Base-by-base conservation (phyloP, 92 coral and sea anemone species). In the Zoanthus gigantus region DNA sequence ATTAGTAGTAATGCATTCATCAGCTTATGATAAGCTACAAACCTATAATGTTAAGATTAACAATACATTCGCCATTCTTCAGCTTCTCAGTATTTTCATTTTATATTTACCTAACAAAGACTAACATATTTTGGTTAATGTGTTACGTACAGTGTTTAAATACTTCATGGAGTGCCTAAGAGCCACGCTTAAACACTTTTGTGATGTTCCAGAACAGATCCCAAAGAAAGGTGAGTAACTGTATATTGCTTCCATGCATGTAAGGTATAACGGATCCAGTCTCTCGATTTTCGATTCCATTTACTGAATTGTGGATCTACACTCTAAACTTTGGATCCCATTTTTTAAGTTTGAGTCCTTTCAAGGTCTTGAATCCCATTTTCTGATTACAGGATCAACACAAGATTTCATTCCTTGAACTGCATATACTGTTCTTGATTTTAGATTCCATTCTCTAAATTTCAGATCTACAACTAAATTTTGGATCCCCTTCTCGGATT, bases 161-260 rank as follows among this genome's bases (percentile, higher is more conserved):
- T 93, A 93, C 81, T 87, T 95, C 73, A 76, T 87, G 28, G 50
- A 87, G 46, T 95, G 98, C 74, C 83, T 94, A 84, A 74, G 84
- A 32, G 86, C 84, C 89, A 94, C 96, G 34, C 94, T 84, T 74
- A 52, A 72, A 9, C 92, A 95, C 93, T 95, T 89, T 72, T 85
- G 91, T 16, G 88, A 89, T 44, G 7, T 72, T 12, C 93, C 92
- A 3, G 81, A 82, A 68, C 75, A 81, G 37, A 29, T 18, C 12
- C 30, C 77, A 14, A 74, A 65, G 32, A 91, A 86, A 52, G 74
- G 95, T 90, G 31, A 90, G 90, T 88, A 52, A 60, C 28, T 10
- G 5, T 53, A 15, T 31, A 63, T 1, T 63, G 68, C 0, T 61
- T 61, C 9, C 29, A 8, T 14, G 1, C 56, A 7, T 50, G 56